A percentile compares a stretch with the other conserved stretches of the same genome.
Conservation (phyloP, 2,888 invertebrate genomes). For the Subacronicta megacephala region DNA sequence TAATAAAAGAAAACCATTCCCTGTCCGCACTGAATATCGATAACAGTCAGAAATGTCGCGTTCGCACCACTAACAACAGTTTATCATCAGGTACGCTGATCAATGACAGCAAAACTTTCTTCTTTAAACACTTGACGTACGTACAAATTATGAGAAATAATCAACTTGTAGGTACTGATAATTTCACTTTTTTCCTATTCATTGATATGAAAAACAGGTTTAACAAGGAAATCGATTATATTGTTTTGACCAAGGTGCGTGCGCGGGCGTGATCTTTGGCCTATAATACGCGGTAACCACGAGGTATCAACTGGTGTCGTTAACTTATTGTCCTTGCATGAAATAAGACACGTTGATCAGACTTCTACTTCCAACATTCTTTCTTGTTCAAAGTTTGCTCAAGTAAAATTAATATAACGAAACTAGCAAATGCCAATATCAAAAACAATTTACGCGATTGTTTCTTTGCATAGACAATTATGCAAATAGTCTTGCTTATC, state of each 20-base stretch:
- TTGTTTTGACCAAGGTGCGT: constrained; percentile 15
- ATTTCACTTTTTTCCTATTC: constrained; percentile 41
- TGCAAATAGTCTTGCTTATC: no score
- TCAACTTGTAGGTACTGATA: constrained; percentile 2
- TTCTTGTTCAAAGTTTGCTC: background rate
- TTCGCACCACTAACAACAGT: constrained; percentile 45
- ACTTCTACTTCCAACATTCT: background rate
- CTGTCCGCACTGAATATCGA: constrained; percentile 22
- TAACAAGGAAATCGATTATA: constrained; percentile 32
- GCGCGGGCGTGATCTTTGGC: constrained; percentile 27
- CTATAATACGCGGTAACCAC: constrained; percentile 8
- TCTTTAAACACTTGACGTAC: constrained; percentile 54
- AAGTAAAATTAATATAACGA: background rate
- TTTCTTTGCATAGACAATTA: no score
- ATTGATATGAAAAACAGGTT: constrained; percentile 24
- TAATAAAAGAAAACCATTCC: no score
- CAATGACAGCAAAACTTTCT: constrained; percentile 67
- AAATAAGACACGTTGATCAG: background rate
- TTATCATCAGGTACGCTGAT: constrained; percentile 62
- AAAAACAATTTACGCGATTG: constrained; percentile 7
- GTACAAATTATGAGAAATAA: constrained; percentile 29
- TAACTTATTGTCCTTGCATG: background rate
- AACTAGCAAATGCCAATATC: constrained; percentile 16
- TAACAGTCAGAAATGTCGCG: constrained; percentile 9
- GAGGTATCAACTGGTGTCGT: background rate